These are phyloP conservation scores for Thera obeliscata DNA, from an alignment of 2,888 invertebrate species.

Conservation along the genomic window DNA sequence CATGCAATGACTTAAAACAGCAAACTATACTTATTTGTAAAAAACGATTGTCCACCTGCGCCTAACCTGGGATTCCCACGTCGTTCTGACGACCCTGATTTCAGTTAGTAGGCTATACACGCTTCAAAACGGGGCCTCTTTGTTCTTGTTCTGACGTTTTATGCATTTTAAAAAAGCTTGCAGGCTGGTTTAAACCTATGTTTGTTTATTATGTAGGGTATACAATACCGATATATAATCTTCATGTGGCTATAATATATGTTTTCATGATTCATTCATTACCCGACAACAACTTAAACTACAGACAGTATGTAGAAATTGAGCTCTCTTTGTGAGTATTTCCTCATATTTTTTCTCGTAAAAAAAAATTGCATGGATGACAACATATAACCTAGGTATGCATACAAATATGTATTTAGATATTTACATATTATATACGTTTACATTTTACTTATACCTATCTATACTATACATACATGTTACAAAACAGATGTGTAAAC, in stretches of 20 bases:
- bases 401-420: too few species aligned
- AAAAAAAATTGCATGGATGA: too few species aligned
- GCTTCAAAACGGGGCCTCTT: constrained; percentile 30
- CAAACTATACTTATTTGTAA: background rate
- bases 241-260: too few species aligned
- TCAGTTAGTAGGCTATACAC: constrained; percentile 30
- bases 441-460: too few species aligned
- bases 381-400: too few species aligned
- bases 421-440: too few species aligned
- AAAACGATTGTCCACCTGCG: constrained; percentile 21
- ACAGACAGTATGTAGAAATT: too few species aligned
- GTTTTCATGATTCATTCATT: background rate
- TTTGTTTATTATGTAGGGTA: constrained; percentile 2
- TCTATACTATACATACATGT: too few species aligned
- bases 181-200: background rate
- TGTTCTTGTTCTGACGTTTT: constrained; percentile 37
- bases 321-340: too few species aligned
- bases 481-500: too few species aligned
- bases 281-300: background rate
- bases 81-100: constrained; percentile 37
- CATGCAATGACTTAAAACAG: too few species aligned
- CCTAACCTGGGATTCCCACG: constrained; percentile 36
- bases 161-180: constrained; percentile 23
- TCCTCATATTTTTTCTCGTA: too few species aligned
- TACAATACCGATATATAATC: background rate